Evolutionary conservation across 2,797 vertebrate species (phyloP).

Genomic region (Gallirallus australis): DNA sequence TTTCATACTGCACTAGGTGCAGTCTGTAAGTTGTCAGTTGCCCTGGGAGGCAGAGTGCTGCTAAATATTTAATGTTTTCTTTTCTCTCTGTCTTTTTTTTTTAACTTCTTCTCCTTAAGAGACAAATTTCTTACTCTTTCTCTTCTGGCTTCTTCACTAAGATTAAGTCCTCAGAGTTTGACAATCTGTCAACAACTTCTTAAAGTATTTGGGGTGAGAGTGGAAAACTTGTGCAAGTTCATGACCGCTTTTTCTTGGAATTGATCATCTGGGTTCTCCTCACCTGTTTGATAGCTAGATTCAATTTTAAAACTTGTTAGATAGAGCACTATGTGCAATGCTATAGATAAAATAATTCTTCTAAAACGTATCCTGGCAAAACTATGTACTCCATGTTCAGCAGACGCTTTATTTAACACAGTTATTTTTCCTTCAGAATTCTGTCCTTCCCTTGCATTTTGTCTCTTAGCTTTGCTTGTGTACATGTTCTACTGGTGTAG

Average conservation of each 20-base stretch:
- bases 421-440: neutral
- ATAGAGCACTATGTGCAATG: neutral
- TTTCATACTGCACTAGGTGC: neutral
- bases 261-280: neutral
- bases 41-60: neutral
- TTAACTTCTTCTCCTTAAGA: neutral
- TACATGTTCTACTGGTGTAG: neutral
- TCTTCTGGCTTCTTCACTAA: neutral
- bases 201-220: neutral
- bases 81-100: neutral
- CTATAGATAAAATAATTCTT: neutral
- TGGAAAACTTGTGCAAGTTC: neutral
- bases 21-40: neutral
- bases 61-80: neutral
- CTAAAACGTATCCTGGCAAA: neutral
- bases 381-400: neutral
- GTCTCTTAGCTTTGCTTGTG: neutral
- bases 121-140: neutral
- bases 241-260: constrained; percentile 20
- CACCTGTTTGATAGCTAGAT: neutral
- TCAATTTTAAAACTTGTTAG: neutral
- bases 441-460: neutral
- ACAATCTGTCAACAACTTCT: neutral
- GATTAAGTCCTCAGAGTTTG: neutral
- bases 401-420: neutral